Base-by-base conservation (phyloP, 2,888 invertebrate genomes). In the Clanis bilineata region DNA sequence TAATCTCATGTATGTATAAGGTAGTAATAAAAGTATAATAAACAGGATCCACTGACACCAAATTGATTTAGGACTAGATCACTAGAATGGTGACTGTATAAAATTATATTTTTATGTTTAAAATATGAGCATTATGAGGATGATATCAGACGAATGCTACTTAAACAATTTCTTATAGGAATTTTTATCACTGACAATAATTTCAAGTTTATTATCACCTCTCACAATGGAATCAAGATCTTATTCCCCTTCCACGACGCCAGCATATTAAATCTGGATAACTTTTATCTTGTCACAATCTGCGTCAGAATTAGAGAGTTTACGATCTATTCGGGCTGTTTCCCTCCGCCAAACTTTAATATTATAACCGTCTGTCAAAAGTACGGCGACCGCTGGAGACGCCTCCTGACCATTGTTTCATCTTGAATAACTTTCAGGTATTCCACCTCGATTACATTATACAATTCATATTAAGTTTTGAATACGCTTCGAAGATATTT, bases 331-430 rank as follows among this genome's bases (percentile, higher is more conserved):
- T 44, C 55, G 44, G 59, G 15, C 32, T 43, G 59, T 56, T 55
- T 56, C 59, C 43, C 41, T 25, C 18, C 38, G 32, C 56, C 25
- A 38, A 59, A 59, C 59, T 59, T 59, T 56, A 56, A 59, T 56
- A 59, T 59, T 59, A 59, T 44, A 55, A 43, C 55, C 56, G 59
- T 59, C 59, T 59, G 59, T 59, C 56, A 59, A 36, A 38, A 56
- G 45, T 44, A 41, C 44, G 44, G 22, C 51, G 36, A 44, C 15
- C 38, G 47, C 15, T 15, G 23, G n/a, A 45, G 18, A 55, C 32
- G 45, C 36, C 38, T 39, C 54, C 44, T 22, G 44, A 54, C 55
- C 38, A 43, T 45, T 58, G 39, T 39, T 51, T 25, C 58, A 51
- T 58, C 47, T 28, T 25, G 15, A 36, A 51, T 39, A 51, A 51